These are phyloP conservation scores for Colletes gigas DNA, from an alignment of 1,140 invertebrate genomes.

Conservation along the genomic window DNA sequence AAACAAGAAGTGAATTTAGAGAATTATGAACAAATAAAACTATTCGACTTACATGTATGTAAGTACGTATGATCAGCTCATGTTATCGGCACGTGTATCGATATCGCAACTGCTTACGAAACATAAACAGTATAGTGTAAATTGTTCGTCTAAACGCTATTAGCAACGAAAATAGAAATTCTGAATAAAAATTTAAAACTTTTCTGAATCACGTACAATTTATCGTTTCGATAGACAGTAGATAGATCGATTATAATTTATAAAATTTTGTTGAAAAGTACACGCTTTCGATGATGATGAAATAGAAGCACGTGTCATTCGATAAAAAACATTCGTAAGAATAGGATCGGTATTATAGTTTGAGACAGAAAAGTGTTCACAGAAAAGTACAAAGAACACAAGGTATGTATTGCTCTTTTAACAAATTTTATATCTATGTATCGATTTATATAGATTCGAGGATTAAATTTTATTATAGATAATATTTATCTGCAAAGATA, in stretches of 20 bases:
- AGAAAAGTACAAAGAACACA: neutral
- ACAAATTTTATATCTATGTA: neutral
- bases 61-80: no score
- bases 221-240: neutral
- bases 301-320: neutral
- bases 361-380: neutral
- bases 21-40: no score
- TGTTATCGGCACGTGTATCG: neutral
- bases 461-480: neutral
- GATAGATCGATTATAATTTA: neutral
- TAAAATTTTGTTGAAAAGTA: neutral
- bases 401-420: neutral
- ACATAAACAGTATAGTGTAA: neutral
- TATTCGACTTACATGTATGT: no score
- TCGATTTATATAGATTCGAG: neutral
- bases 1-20: no score
- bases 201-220: no score
- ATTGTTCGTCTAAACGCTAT: neutral
- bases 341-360: neutral
- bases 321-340: neutral
- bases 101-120: neutral
- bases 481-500: neutral
- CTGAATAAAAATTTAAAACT: no score
- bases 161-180: no score
- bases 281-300: neutral